Conservation (phyloP, 2,797 vertebrate genomes). For the Odontamblyopus rebecca region DNA sequence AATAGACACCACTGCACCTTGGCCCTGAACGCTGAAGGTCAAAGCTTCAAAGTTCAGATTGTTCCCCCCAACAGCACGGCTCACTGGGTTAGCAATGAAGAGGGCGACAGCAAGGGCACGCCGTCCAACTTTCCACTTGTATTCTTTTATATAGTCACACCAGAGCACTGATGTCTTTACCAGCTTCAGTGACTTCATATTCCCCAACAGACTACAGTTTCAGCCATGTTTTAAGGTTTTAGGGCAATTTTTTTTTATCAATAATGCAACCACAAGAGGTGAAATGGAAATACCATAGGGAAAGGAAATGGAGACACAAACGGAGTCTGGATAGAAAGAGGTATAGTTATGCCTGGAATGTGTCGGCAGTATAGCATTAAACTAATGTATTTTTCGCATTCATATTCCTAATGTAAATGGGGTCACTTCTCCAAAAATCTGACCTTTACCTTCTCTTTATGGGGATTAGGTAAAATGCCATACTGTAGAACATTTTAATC, state of each 20-base stretch:
- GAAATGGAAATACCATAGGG: not conserved
- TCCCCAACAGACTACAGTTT: conserved; percentile 19
- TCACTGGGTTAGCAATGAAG: conserved; percentile 47
- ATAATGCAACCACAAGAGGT: conserved; percentile 8
- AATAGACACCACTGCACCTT: conserved; percentile 56
- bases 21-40: conserved; percentile 58
- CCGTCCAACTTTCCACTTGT: conserved; percentile 78
- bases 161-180: conserved; percentile 63
- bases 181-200: conserved; percentile 52
- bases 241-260: not conserved
- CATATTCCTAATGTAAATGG: too few species aligned
- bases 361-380: too few species aligned
- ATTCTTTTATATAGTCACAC: conserved; percentile 56
- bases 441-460: too few species aligned
- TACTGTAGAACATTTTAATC: too few species aligned
- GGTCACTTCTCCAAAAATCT: too few species aligned
- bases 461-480: too few species aligned
- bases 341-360: too few species aligned
- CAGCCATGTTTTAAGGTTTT: not conserved
- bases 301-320: too few species aligned
- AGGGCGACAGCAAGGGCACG: conserved; percentile 43
- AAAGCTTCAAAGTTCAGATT: conserved; percentile 63
- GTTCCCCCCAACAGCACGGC: conserved; percentile 44
- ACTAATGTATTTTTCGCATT: too few species aligned
- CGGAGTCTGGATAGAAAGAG: too few species aligned